These are phyloP conservation scores for Myrmophylax atrothorax DNA, from an alignment of 2,113 vertebrate genomes.

Conservation along the genomic window DNA sequence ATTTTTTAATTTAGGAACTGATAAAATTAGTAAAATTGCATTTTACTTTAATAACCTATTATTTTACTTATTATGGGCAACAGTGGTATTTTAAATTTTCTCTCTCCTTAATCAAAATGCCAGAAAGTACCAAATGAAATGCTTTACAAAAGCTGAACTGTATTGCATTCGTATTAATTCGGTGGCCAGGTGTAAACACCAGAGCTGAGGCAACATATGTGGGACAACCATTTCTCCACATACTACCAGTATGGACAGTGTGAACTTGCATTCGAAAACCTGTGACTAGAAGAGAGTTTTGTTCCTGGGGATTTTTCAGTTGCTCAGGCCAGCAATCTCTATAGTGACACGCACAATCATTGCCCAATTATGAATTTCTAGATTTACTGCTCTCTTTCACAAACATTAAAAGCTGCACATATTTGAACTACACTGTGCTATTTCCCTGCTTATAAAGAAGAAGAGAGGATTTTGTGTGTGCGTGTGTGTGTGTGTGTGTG, in stretches of 20 bases:
- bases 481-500: neutral
- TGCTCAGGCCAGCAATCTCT: neutral
- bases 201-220: neutral
- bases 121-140: neutral
- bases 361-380: conserved; percentile 16
- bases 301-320: neutral
- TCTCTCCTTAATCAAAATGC: neutral
- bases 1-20: neutral
- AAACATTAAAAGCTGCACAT: conserved; percentile 28
- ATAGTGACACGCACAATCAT: neutral
- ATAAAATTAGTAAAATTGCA: neutral
- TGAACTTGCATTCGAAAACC: neutral
- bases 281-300: neutral
- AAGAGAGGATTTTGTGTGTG: neutral
- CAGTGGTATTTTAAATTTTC: neutral
- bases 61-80: neutral
- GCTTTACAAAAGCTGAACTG: neutral
- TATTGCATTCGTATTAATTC: neutral
- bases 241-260: neutral
- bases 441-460: conserved; percentile 49
- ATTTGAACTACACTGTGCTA: conserved; percentile 28
- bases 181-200: neutral
- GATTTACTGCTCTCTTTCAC: neutral
- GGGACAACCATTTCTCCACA: neutral
- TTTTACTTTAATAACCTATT: neutral